A percentile compares a stretch with the other conserved stretches of the same genome.
phyloP scores from a whole-genome alignment of 2,113 vertebrate genomes.

The Ariopsis seemanni region DNA sequence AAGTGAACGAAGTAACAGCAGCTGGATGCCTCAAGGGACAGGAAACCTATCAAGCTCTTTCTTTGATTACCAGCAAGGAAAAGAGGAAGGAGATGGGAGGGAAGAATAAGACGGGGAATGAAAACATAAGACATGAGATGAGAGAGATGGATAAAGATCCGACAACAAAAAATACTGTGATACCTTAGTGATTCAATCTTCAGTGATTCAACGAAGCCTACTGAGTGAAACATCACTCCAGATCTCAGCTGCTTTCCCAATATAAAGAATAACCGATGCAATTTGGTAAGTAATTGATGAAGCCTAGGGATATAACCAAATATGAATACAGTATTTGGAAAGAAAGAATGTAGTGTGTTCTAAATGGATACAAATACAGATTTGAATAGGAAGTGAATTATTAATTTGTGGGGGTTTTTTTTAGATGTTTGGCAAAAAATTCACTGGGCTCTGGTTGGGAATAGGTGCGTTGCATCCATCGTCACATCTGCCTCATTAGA shows the following conservation, averaged over 20 bases:
- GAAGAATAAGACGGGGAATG: background rate
- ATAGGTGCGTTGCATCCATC: no score
- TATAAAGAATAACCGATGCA: background rate
- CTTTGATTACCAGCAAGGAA: slow-evolving; percentile 51
- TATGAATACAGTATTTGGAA: background rate
- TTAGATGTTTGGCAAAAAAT: background rate
- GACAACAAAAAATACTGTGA: slow-evolving; percentile 36
- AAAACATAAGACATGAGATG: slow-evolving; percentile 16
- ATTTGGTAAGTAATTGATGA: background rate
- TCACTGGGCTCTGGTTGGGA: background rate
- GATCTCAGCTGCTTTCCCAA: background rate
- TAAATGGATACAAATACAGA: background rate
- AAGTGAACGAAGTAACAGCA: slow-evolving; percentile 47
- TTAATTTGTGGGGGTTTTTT: background rate
- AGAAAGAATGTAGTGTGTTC: no score
- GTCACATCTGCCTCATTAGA: no score
- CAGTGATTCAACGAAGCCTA: background rate
- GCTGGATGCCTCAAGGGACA: slow-evolving; percentile 41
- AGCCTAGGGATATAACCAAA: background rate
- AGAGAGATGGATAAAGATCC: slow-evolving; percentile 39
- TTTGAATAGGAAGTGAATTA: background rate
- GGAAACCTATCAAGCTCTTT: slow-evolving; percentile 48
- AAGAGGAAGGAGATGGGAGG: slow-evolving; percentile 31
- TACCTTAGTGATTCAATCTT: no score
- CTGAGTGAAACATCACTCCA: background rate